Base-by-base conservation (phyloP, 2,888 invertebrate genomes). In the Gastrophysa polygoni region DNA sequence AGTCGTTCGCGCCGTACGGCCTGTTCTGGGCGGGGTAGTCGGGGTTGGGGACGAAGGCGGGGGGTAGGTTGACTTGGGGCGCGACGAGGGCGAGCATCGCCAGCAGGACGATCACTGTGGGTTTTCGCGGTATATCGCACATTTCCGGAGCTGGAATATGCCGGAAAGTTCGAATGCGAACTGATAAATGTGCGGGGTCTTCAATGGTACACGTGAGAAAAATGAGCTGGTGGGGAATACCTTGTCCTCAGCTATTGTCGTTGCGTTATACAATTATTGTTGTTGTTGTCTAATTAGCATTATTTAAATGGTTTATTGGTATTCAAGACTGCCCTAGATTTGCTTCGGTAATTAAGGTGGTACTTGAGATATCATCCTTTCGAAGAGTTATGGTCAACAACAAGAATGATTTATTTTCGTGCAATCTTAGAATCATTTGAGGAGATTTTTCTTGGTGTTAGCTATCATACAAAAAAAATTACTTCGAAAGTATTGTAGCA, bases 161-260 rank as follows among this genome's bases (percentile, higher is more conserved):
- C 64, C 69, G 65, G 63, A 64, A 70, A 68, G 64, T 70, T 73
- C 68, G 68, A 73, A 66, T 71, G 69, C 58, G 65, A 73, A 79
- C 78, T 77, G 75, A 74, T 21, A 74, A 73, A 73, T 72, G 68
- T 68, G 62, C 60, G 65, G 70, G 72, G 70, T 71, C 72, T 74
- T 75, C 75, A 73, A 72, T 71, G 70, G 70, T 70, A 70, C 74
- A 77, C 74, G 78, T 78, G 74, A 68, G 78, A 77, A 74, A 67
- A 66, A 68, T 67, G 71, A 69, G 63, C 74, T 74, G 66, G 75
- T 75, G 74, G 76, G 73, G 75, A 71, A 74, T 74, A 74, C 76
- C 75, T 78, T 76, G 77, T 75, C 74, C 73, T 68, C 68, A 70
- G 73, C 70, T 73, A 66, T 61, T 43, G 54, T 52, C 21, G 52